Conservation (phyloP, 2,113 vertebrate genomes). For the Corythaixoides concolor region DNA sequence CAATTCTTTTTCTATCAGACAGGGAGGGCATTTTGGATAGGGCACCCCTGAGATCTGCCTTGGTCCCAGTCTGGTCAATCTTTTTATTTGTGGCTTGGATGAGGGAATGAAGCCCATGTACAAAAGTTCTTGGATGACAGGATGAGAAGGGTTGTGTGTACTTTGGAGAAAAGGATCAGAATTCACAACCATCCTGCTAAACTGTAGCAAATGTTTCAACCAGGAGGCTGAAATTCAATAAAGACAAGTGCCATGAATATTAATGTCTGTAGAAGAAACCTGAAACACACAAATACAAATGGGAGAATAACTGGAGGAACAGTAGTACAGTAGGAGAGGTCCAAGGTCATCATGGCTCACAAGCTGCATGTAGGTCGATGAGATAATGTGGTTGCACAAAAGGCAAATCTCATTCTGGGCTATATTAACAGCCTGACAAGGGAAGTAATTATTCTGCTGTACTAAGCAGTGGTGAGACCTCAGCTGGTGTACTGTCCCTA, state of each 20-base stretch:
- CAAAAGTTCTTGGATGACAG: neutral
- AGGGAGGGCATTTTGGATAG: neutral
- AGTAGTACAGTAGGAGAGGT: neutral
- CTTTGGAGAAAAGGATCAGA: neutral
- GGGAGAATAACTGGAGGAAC: neutral
- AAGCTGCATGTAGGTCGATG: neutral
- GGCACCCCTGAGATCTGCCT: neutral
- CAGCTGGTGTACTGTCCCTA: neutral
- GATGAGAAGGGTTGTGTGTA: neutral
- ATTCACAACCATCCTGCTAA: neutral
- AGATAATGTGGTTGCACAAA: constrained; percentile 12
- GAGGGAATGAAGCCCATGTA: accelerated
- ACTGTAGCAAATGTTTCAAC: neutral
- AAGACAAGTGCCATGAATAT: neutral
- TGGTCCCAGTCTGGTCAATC: neutral
- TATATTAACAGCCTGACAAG: neutral
- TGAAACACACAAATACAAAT: neutral
- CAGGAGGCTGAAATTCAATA: neutral
- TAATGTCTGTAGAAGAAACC: neutral
- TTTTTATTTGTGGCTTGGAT: neutral
- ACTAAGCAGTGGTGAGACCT: neutral
- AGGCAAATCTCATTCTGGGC: constrained; percentile 9
- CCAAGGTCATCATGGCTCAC: neutral
- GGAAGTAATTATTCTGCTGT: neutral
- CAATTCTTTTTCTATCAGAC: neutral